Evolutionary conservation across 2,113 vertebrate species (phyloP).

Genomic region (Ptyas mucosa): DNA sequence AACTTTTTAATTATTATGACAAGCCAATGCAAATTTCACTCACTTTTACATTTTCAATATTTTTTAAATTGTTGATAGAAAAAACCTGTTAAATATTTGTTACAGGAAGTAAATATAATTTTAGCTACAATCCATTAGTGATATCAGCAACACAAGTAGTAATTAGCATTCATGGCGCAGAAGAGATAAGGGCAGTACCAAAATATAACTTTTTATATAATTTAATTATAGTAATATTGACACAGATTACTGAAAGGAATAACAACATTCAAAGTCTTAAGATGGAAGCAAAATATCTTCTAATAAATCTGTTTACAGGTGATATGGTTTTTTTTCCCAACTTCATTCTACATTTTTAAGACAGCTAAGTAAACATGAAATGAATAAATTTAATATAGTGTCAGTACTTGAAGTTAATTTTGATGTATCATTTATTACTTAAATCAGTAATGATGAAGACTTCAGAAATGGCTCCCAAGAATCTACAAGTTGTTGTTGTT

Average conservation of each 20-base stretch:
- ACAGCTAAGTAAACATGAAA: neutral
- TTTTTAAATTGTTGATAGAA: neutral
- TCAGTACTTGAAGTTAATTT: neutral
- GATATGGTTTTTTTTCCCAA: neutral
- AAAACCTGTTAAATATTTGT: neutral
- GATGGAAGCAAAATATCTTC: neutral
- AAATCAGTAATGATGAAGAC: neutral
- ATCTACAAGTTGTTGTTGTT: neutral
- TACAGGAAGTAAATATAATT: neutral
- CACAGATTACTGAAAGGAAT: neutral
- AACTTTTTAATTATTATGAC: neutral
- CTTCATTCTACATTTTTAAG: neutral
- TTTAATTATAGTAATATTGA: neutral
- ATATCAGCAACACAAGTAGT: neutral
- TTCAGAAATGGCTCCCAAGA: neutral
- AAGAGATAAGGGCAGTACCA: neutral
- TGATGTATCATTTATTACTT: neutral
- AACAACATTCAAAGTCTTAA: neutral
- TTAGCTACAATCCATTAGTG: neutral
- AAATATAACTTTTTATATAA: neutral
- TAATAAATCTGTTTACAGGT: neutral
- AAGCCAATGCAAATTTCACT: neutral
- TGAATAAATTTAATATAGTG: neutral
- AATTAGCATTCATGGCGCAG: neutral
- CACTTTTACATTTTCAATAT: neutral